Evolutionary conservation across 1,140 invertebrate species (phyloP).

Genomic region (Drosophila varians): DNA sequence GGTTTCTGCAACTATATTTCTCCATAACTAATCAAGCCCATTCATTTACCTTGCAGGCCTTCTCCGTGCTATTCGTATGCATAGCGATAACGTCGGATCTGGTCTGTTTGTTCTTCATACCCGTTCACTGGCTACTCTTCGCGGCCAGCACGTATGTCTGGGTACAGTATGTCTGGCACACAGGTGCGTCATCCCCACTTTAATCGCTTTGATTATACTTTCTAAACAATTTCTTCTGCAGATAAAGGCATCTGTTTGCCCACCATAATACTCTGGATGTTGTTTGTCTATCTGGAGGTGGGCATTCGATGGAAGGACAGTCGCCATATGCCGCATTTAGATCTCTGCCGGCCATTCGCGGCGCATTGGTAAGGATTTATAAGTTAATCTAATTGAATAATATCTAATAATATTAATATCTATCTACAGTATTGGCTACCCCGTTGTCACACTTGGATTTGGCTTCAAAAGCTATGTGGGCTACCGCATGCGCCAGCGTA

Average conservation of each 20-base stretch:
- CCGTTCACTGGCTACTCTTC: slow-evolving; percentile 98
- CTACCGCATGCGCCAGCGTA: slow-evolving; percentile 94
- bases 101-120: slow-evolving; percentile 99
- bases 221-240: slow-evolving; percentile 56
- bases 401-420: background rate
- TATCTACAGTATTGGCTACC: slow-evolving; percentile 96
- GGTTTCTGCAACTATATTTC: background rate
- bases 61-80: slow-evolving; percentile 99
- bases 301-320: slow-evolving; percentile 93
- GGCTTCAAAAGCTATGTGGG: slow-evolving; percentile 98
- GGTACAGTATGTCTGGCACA: slow-evolving; percentile 99
- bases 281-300: slow-evolving; percentile 98
- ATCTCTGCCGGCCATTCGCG: slow-evolving; percentile 98
- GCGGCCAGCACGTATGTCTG: slow-evolving; percentile 99
- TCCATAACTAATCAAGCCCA: slow-evolving; percentile 6
- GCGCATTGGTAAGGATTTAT: slow-evolving; percentile 96
- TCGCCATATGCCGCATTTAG: slow-evolving; percentile 94
- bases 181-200: slow-evolving; percentile 87
- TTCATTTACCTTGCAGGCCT: slow-evolving; percentile 90
- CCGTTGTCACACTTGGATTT: slow-evolving; percentile 98
- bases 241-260: slow-evolving; percentile 97
- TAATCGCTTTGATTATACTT: background rate
- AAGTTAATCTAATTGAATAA: background rate
- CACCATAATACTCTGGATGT: slow-evolving; percentile 96
- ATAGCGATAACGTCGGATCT: slow-evolving; percentile 99